These are phyloP conservation scores for Melanaphis sacchari DNA, from an alignment of 1,140 invertebrate genomes.

Conservation along the genomic window DNA sequence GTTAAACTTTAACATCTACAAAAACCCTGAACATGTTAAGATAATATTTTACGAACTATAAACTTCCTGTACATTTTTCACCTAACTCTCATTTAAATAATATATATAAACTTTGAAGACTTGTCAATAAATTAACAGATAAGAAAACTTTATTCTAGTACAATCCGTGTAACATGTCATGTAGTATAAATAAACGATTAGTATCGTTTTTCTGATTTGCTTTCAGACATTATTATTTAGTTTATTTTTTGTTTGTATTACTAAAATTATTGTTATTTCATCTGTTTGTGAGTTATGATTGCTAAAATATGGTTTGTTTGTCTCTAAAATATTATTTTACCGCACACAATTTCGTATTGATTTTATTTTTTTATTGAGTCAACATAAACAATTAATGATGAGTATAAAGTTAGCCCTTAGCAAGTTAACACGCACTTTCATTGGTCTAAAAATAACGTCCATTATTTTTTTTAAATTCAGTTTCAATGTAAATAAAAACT, in stretches of 20 bases:
- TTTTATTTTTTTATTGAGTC: not conserved
- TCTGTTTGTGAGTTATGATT: not conserved
- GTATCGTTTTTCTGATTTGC: not conserved
- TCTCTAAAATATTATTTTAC: not conserved
- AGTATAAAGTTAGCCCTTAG: not conserved
- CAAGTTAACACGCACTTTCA: not conserved
- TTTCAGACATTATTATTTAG: slow-evolving; percentile 30
- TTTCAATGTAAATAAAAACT: not conserved
- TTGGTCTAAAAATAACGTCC: not conserved
- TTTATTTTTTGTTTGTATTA: not conserved
- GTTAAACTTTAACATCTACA: not conserved
- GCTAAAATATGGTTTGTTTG: not conserved
- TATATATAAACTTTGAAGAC: not conserved
- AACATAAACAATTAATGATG: not conserved
- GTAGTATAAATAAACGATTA: not conserved
- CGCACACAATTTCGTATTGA: not conserved
- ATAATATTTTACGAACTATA: slow-evolving; percentile 2
- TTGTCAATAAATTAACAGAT: slow-evolving; percentile 27
- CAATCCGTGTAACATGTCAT: not conserved
- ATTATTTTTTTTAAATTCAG: not conserved
- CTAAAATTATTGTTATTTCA: not conserved
- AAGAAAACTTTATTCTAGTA: not conserved
- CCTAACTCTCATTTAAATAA: not conserved
- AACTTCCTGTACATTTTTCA: not conserved
- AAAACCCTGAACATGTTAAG: not conserved